phyloP scores from a whole-genome alignment of 64 coral and sea anemone genomes.

The Orbicella faveolata region DNA sequence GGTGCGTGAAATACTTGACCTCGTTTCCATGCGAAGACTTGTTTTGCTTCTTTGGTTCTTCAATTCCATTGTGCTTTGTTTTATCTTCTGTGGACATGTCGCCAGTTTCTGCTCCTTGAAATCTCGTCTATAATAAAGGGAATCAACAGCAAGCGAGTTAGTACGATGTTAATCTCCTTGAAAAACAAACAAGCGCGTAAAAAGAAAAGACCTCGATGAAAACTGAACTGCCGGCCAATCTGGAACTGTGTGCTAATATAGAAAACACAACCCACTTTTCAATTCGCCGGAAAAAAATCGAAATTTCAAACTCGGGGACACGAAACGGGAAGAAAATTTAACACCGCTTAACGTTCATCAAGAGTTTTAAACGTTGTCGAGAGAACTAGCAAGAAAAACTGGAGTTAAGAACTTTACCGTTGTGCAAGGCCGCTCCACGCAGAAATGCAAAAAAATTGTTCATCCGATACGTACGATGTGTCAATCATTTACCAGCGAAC shows the following conservation, averaged over 20 bases:
- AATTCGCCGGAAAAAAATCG: conserved; percentile 32
- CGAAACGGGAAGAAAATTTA: conserved; percentile 44
- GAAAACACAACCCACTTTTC: conserved; percentile 47
- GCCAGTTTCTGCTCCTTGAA: conserved; percentile 14
- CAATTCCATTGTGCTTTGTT: conserved; percentile 36
- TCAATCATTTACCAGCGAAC: conserved; percentile 44
- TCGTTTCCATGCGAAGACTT: conserved; percentile 52
- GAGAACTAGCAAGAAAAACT: conserved; percentile 26
- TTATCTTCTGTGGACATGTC: conserved; percentile 24
- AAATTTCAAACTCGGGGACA: not conserved
- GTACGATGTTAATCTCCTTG: not conserved
- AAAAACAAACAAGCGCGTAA: conserved; percentile 33
- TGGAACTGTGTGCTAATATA: conserved; percentile 40
- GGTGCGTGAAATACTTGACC: conserved; percentile 48
- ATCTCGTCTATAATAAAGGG: conserved; percentile 27
- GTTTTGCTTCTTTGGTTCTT: conserved; percentile 30
- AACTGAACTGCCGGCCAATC: conserved; percentile 38
- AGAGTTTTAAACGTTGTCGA: conserved; percentile 6
- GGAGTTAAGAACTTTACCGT: conserved; percentile 19
- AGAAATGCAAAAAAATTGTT: conserved; percentile 59
- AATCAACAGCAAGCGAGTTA: conserved; percentile 17
- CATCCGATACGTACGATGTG: conserved; percentile 43
- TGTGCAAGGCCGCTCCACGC: conserved; percentile 25
- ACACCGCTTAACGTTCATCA: conserved; percentile 17
- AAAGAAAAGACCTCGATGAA: conserved; percentile 33